phyloP scores from a whole-genome alignment of 1,140 invertebrate genomes.

The Eurosta solidaginis region DNA sequence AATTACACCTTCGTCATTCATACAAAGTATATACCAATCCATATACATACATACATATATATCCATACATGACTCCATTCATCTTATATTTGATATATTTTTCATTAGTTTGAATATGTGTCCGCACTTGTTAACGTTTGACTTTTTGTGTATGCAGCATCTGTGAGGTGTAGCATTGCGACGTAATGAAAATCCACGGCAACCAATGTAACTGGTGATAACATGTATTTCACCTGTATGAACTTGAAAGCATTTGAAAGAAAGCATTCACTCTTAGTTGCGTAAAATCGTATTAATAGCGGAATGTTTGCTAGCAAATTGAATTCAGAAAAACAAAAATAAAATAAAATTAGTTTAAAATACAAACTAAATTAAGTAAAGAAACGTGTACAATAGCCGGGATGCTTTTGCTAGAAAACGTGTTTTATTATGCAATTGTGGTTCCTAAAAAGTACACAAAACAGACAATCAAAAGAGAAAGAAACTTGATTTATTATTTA shows the following conservation, averaged over 20 bases:
- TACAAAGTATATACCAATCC: too few relatives aligned
- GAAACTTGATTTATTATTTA: too few relatives aligned
- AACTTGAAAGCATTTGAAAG: background rate
- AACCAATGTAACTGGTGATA: background rate
- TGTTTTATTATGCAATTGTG: too few relatives aligned
- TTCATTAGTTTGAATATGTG: background rate
- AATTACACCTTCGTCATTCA: too few relatives aligned
- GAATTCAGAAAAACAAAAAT: background rate
- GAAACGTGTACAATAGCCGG: background rate
- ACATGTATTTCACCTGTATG: background rate
- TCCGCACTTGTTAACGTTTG: background rate
- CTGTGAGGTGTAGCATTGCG: background rate
- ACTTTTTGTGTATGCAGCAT: background rate
- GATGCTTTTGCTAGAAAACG: too few relatives aligned
- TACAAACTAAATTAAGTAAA: background rate
- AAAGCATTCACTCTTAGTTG: background rate
- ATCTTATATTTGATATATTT: background rate
- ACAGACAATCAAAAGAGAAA: too few relatives aligned
- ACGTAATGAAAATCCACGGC: constrained; percentile 16
- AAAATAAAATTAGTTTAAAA: background rate
- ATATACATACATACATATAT: background rate
- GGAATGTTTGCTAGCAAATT: background rate
- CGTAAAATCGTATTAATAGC: constrained; percentile 12
- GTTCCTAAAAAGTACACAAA: too few relatives aligned
- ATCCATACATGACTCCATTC: background rate